Evolutionary conservation across 2,888 invertebrate genomes (phyloP).

Genomic region (Zaprionus lineosus): DNA sequence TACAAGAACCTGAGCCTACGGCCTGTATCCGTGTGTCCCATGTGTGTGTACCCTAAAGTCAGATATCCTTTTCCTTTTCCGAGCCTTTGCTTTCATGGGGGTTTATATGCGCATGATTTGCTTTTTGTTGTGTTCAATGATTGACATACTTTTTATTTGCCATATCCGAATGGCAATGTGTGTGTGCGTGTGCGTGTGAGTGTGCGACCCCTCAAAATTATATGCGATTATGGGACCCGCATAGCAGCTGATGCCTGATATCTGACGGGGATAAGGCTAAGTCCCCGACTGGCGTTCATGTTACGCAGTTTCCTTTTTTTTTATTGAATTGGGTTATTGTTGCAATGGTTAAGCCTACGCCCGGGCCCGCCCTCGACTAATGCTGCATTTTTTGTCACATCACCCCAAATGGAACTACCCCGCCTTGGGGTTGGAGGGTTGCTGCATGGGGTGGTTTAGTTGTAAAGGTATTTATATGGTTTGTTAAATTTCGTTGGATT

Average conservation of each 20-base stretch:
- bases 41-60: conserved; percentile 9
- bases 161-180: conserved; percentile 56
- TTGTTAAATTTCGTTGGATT: conserved; percentile 57
- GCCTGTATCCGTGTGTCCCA: conserved; percentile 1
- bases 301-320: conserved; percentile 47
- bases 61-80: conserved; percentile 19
- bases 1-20: conserved; percentile 29
- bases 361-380: conserved; percentile 9
- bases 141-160: conserved; percentile 76
- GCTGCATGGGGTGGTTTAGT: conserved; percentile 23
- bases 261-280: conserved; percentile 39
- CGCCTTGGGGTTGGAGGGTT: conserved; percentile 8
- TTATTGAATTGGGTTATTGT: conserved; percentile 74
- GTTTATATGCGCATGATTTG: conserved; percentile 59
- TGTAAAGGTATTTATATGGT: conserved; percentile 65
- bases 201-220: conserved; percentile 44
- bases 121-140: conserved; percentile 54
- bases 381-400: conserved; percentile 67
- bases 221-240: conserved; percentile 71
- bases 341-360: conserved; percentile 54
- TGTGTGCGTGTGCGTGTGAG: too few species aligned
- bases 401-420: conserved; percentile 23
- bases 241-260: conserved; percentile 61
- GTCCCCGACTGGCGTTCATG: conserved; percentile 25
- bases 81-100: conserved; percentile 20